Percentiles rank a stretch among this genome's conserved stretches.
Conservation (phyloP, 2,888 invertebrate genomes). For the Lepas anatifera region DNA sequence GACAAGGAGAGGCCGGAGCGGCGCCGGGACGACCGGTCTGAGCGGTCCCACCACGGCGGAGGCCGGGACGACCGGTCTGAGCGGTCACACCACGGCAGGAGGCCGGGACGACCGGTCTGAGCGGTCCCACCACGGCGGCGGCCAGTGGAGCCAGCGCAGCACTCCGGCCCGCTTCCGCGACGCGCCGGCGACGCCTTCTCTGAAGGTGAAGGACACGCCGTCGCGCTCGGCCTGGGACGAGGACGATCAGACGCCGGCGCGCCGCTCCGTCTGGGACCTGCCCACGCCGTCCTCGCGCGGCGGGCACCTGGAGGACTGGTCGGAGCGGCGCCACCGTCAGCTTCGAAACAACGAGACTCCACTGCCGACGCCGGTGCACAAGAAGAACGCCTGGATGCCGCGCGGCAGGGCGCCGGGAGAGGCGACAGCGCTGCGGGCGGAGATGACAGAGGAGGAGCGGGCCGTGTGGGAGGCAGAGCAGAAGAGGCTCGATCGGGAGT, state of each 20-base stretch:
- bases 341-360: constrained; percentile 54
- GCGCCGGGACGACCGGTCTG: constrained; percentile 14
- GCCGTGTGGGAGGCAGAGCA: constrained; percentile 85
- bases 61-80: constrained; percentile 15
- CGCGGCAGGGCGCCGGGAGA: constrained; percentile 44
- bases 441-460: constrained; percentile 55
- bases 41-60: not conserved
- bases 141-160: not conserved
- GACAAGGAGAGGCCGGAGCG: constrained; percentile 30
- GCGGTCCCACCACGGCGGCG: not conserved
- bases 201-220: constrained; percentile 45
- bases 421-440: constrained; percentile 37
- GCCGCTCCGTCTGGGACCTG: constrained; percentile 80
- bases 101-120: constrained; percentile 16
- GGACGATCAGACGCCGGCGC: constrained; percentile 45
- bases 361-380: constrained; percentile 75
- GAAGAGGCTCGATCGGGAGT: constrained; percentile 79
- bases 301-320: constrained; percentile 36
- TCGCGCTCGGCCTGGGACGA: constrained; percentile 50
- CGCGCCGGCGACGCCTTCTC: constrained; percentile 74
- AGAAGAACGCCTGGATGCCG: constrained; percentile 64
- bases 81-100: too few species aligned
- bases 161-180: constrained; percentile 50
- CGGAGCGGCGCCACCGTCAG: constrained; percentile 18
- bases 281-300: constrained; percentile 55